Evolutionary conservation across 2,888 invertebrate species (phyloP), one percentile per base, ranked within the genome.

Genomic region (Agrypnus murinus): DNA sequence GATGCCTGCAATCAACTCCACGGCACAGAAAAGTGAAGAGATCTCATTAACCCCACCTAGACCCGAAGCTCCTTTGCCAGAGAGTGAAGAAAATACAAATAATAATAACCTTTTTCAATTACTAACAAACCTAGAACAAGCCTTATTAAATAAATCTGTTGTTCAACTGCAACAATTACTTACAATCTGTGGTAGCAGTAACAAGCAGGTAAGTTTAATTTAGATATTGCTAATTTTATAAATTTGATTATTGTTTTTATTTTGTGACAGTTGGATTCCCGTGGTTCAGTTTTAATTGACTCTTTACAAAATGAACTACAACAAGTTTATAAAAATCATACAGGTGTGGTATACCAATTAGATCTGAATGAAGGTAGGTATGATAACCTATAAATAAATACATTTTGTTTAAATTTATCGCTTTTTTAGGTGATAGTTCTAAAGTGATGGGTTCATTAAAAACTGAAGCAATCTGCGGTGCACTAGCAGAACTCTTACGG

Each of bases 81-180:
- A 79, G 17, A 69, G 77, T 32, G 82, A 81, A 50, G 80, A 78
- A 64, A 25, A 69, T 74, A 69, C 74, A 34, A 71, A 70, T 25
- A 78, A 75, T 38, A 80, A n/a, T n/a, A n/a, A 78, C 46, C 75
- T 86, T 34, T 83, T 83, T 74, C 84, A 85, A 65, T 86, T 88
- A 77, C 80, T 89, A 64, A 85, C 83, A 59, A 76, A 80, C 45
- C 79, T 90, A 65, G 87, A 89, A 60, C 87, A 87, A 76, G 85
- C 87, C 72, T 82, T 89, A 68, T 81, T 87, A 69, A 88, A 86
- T 72, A 88, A 87, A 78, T 86, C 86, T 72, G 86, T 87, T 10
- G 86, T 89, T 66, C 86, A 87, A 58, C 85, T 90, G 46, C 87
- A 88, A 65, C 89, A 91, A 79, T 86, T 91, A 17, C 88, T 90